Base-by-base conservation (phyloP, 2,888 invertebrate species). In the Dicranocentrus wangi region DNA sequence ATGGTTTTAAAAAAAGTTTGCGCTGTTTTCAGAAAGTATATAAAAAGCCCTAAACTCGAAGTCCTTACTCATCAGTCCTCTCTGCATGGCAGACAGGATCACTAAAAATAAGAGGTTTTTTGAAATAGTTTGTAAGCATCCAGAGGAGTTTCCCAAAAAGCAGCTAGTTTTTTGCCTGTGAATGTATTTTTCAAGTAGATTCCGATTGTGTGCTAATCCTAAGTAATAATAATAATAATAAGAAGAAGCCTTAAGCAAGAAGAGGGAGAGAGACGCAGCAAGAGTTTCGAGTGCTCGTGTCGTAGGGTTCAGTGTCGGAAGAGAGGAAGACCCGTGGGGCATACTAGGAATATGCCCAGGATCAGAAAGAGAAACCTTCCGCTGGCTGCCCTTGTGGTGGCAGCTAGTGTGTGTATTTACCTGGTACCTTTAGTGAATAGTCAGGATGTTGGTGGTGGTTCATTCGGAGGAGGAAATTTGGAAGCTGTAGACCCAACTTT, bases 301-400 rank as follows among this genome's bases (percentile, higher is more conserved):
- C 5, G 17, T 8, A 55, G 55, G 55, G n/a, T 1, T 55, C 7
- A 55, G 47, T 53, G 21, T 15, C 21, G 19, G 25, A 27, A 27
- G 15, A n/a, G 42, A 63, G 28, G 42, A 21, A 13, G 10, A 21
- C 10, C 25, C 25, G 42, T 70, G 75, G 81, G 81, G 81, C 81
- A 81, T 63, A 63, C 27, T 81, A 60, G 61, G 72, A 80, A 19
- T 61, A 81, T 81, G 81, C 81, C 81, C 81, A 80, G 73, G 69
- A 80, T 80, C 32, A 81, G 70, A 70, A 81, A 75, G 81, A 81
- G 73, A 63, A 21, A 27, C 68, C 27, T 32, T 42, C 25, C 43
- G 68, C 28, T 43, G 23, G 53, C 68, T 55, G 21, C n/a, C 15
- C 13, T 61, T 19, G 5, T 73, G 66, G 66, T 73, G 51, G 23